Base-by-base conservation (phyloP, 2,888 invertebrate genomes). In the Drosophila meridiana region DNA sequence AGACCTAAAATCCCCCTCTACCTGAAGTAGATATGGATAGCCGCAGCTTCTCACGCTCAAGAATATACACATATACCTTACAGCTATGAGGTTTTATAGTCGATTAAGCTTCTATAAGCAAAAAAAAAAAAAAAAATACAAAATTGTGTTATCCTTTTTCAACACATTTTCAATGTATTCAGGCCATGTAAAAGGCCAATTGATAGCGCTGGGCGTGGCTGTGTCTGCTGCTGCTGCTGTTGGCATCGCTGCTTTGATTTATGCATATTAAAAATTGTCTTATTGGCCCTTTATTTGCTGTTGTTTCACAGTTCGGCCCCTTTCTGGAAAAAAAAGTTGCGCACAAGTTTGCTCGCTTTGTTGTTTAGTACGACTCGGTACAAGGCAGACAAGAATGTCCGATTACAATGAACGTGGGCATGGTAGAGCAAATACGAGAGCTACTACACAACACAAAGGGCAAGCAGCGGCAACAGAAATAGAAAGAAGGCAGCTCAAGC, bases 261-360 rank as follows among this genome's bases (percentile, higher is more conserved):
- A 81, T 87, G 84, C 76, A 89, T 88, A 89, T 87, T 89, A 87
- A 89, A 58, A 83, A 80, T 63, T 73, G 61, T 76, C 76, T 83
- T 83, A 76, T 73, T 75, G 71, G 57, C 36, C 36, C 58, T 64
- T 69, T 53, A 60, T 28, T 45, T 13, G 32, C 52, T 36, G 14
- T 20, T 50, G 38, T 30, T 52, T 61, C 13, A 13, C 45, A 42
- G 36, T 48, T 20, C 20, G n/a, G 38, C 52, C 48, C 45, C 56
- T 26, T 40, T 36, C 4, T 14, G 14, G 14, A 7, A 9, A 7
- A 48, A 73, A 82, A 87, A 82, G 73, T 83, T 84, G 52, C 36
- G 48, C 69, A 59, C 28, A 80, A 80, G 66, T 81, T 80, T 76
- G 61, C 58, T 36, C 26, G 59, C 68, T 75, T 73, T 53, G 71